Evolutionary conservation across 2,113 vertebrate genomes (phyloP).

Genomic region (Camelus bactrianus): DNA sequence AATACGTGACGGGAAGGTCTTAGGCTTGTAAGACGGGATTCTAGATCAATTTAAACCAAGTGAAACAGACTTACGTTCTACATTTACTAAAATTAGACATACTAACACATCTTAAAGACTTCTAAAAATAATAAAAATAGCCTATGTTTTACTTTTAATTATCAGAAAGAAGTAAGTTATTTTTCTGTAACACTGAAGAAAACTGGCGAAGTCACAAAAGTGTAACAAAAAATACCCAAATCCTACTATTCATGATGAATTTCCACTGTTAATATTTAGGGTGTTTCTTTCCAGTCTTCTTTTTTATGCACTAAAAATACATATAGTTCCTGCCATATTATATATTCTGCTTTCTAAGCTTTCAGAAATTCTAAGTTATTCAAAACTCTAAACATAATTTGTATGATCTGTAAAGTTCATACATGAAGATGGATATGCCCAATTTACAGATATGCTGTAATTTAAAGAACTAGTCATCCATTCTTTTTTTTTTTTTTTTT

Average conservation of each 20-base stretch:
- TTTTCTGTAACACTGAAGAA: neutral
- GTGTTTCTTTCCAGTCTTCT: neutral
- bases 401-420: neutral
- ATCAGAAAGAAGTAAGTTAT: neutral
- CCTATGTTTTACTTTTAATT: neutral
- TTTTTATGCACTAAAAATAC: neutral
- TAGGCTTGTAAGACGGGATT: neutral
- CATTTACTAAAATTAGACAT: neutral
- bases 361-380: neutral
- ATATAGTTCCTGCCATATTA: neutral
- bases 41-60: neutral
- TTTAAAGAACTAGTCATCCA: neutral
- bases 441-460: neutral
- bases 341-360: neutral
- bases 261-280: neutral
- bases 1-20: neutral
- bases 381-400: neutral
- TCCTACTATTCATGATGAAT: neutral
- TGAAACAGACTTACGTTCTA: neutral
- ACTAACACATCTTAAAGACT: neutral
- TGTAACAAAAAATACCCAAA: constrained; percentile 7
- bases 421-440: neutral
- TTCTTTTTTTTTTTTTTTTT: neutral
- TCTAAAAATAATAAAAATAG: neutral
- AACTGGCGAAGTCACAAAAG: neutral